Base-by-base conservation (phyloP, 2,797 vertebrate species). In the Tinamus major region DNA sequence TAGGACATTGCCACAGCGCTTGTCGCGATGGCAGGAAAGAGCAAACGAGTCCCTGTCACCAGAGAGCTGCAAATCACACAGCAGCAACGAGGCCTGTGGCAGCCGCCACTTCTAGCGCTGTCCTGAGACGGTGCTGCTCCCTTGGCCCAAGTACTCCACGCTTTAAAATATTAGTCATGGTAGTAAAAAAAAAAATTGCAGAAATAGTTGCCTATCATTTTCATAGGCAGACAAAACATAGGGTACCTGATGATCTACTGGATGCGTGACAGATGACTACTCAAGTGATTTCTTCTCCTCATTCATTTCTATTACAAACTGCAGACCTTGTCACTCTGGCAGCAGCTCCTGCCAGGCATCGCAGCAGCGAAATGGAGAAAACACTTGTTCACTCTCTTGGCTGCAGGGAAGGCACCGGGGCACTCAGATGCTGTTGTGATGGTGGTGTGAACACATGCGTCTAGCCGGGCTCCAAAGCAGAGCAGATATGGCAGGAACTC, bases 111-210 rank as follows among this genome's bases (percentile, higher is more conserved):
- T 93, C 74, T 59, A 58, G 42, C 35, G 71, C 42, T 85, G 46
- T 78, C 35, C 58, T 16, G 59, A 92, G 76, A 77, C 24, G 46
- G 33, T 5, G 53, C 46, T 86, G 46, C 75, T 62, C 6, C 64
- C 65, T 79, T 51, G 62, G 70, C 51, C 84, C 58, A 69, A 46
- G 44, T 33, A 56, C 6, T 5, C 61, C 15, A 33, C 39, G 58
- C 77, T 74, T 83, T 27, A 75, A 72, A 94, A 84, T 85, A 91
- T 85, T 55, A 94, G 79, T 75, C 80, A 67, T 71, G 69, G 80
- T 89, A 82, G 41, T 69, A 79, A 84, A 20, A 79, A 80, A 61
- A 75, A 49, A 49, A 21, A 48, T 56, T 80, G 41, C 49, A 65
- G 49, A 80, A 93, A 82, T 12, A 67, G 61, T 64, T 90, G 35